phyloP scores from a whole-genome alignment of 2,113 vertebrate species.

The Motacilla tschutschensis region DNA sequence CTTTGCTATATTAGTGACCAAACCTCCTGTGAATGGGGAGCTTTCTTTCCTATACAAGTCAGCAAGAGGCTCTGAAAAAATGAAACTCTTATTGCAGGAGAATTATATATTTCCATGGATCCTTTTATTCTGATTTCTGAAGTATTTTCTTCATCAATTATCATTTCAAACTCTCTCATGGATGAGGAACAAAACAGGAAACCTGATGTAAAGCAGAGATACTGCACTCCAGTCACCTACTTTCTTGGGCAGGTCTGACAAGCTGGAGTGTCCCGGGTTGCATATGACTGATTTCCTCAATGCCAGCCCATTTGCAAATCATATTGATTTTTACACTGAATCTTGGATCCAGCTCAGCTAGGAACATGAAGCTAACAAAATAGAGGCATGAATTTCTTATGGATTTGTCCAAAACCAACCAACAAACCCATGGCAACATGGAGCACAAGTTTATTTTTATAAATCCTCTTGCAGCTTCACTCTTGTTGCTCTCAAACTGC shows the following conservation, averaged over 20 bases:
- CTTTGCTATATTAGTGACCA: constrained; percentile 44
- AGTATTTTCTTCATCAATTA: not conserved
- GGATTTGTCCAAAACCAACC: not conserved
- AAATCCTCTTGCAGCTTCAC: not conserved
- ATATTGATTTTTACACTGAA: not conserved
- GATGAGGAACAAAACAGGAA: not conserved
- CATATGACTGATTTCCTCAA: not conserved
- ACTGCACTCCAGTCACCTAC: not conserved
- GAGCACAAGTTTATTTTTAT: not conserved
- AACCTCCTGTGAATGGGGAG: not conserved
- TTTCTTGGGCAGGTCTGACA: not conserved
- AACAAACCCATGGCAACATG: not conserved
- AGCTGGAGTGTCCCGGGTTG: not conserved
- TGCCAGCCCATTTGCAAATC: not conserved
- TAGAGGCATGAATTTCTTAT: not conserved
- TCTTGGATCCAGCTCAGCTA: not conserved
- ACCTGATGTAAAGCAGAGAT: not conserved
- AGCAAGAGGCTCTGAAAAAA: not conserved
- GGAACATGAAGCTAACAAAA: not conserved
- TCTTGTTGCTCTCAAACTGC: not conserved
- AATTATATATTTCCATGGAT: not conserved
- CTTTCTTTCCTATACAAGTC: not conserved
- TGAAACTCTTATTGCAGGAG: not conserved
- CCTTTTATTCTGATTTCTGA: not conserved
- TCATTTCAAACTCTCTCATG: not conserved